Evolutionary conservation across 2,888 invertebrate species (phyloP), one percentile per base, ranked within the genome.

Genomic region (Pharmacophagus antenor): DNA sequence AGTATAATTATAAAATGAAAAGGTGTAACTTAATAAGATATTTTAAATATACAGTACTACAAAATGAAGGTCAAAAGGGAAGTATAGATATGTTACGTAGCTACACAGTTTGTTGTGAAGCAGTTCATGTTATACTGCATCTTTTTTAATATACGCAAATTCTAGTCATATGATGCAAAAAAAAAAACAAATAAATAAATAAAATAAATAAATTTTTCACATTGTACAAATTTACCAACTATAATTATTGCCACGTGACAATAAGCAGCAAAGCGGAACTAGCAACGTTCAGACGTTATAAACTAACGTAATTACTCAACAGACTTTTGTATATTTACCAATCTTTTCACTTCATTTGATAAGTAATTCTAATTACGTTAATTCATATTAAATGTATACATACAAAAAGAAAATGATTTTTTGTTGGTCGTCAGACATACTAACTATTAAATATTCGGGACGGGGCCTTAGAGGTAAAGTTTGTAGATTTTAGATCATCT

Each of bases 201-300:
- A n/a, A n/a, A n/a, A n/a, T n/a, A n/a, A n/a, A n/a, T n/a, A n/a
- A n/a, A n/a, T n/a, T n/a, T n/a, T n/a, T n/a, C n/a, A n/a, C n/a
- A n/a, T n/a, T n/a, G n/a, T n/a, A n/a, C n/a, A 3, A 12, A 31
- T 31, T 31, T 31, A 31, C 10, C n/a, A 31, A 31, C 31, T 31
- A 31, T 47, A 54, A 41, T 62, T 31, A 52, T 22, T 22, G 12
- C 6, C 21, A 52, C 42, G 25, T 44, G 42, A 10, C 10, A 31
- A 31, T 10, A 31, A 31, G 31, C 31, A 15, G 0, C 31, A 31
- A 31, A 31, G 31, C 12, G 31, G 31, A 31, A n/a, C n/a, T n/a
- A n/a, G n/a, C n/a, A n/a, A n/a, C n/a, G n/a, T n/a, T n/a, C n/a
- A n/a, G n/a, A n/a, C n/a, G n/a, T n/a, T n/a, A n/a, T n/a, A 22